phyloP scores from a whole-genome alignment of 2,113 vertebrate genomes.

The Vulpes ferrilata region DNA sequence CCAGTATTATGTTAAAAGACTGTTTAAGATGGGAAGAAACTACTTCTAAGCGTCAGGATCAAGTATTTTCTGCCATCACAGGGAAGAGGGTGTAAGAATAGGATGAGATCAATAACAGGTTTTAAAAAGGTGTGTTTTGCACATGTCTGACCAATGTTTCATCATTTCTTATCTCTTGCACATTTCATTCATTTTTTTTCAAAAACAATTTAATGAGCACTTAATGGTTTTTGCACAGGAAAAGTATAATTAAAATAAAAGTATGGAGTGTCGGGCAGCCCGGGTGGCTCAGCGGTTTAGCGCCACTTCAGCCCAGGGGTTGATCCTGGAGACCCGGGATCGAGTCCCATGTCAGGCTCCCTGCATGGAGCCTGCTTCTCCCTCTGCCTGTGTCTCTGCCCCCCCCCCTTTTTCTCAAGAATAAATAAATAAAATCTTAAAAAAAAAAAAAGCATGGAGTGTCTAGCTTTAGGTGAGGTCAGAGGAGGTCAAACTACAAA shows the following conservation, averaged over 20 bases:
- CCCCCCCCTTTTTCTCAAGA: no score
- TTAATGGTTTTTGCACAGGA: not conserved
- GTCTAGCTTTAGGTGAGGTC: not conserved
- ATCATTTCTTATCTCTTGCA: not conserved
- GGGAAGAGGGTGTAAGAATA: not conserved
- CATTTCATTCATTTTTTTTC: not conserved
- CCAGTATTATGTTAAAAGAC: not conserved
- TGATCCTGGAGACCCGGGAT: no score
- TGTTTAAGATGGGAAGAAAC: conserved; percentile 1
- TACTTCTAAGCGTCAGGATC: not conserved
- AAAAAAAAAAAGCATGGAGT: no score
- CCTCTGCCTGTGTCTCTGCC: no score
- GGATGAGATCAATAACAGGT: not conserved
- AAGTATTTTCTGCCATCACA: not conserved
- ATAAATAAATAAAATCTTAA: no score
- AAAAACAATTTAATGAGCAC: not conserved
- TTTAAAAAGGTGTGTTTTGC: not conserved
- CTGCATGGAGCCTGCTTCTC: no score
- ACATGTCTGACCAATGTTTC: not conserved
- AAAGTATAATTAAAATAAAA: conserved; percentile 32
- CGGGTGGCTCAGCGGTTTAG: no score
- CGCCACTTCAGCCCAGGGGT: no score
- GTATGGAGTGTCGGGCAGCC: not conserved
- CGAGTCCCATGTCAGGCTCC: no score
- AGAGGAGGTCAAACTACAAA: not conserved